Conservation (phyloP, 2,113 vertebrate genomes). For the Cyprinus carpio region DNA sequence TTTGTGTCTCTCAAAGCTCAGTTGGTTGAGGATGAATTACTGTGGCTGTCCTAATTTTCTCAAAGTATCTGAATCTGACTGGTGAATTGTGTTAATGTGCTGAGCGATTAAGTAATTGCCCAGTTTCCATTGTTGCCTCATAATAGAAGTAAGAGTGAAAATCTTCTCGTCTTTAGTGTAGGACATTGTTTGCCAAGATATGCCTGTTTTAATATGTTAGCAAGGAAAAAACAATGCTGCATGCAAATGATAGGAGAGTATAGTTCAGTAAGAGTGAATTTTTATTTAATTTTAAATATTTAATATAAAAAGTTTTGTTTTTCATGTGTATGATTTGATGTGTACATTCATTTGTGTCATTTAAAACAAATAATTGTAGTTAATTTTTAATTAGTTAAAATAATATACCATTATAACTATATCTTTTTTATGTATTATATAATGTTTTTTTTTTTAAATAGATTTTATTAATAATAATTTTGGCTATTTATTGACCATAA, state of each 20-base stretch:
- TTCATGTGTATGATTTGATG: not conserved
- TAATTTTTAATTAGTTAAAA: no score
- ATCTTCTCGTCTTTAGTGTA: not conserved
- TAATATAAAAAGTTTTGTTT: not conserved
- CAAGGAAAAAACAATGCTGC: not conserved
- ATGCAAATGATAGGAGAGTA: not conserved
- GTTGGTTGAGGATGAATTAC: slow-evolving; percentile 30
- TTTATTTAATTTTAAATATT: no score
- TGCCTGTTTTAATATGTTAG: not conserved
- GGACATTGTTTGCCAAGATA: not conserved
- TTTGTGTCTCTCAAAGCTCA: slow-evolving; percentile 8
- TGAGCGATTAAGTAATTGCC: slow-evolving; percentile 45
- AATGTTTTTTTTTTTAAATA: no score
- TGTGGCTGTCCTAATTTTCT: slow-evolving; percentile 47
- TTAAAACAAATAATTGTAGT: no score
- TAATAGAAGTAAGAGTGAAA: slow-evolving; percentile 13
- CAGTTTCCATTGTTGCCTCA: slow-evolving; percentile 42
- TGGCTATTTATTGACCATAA: no score
- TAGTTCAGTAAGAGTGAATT: not conserved
- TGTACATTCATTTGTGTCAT: not conserved
- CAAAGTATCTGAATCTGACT: slow-evolving; percentile 34
- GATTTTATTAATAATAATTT: no score
- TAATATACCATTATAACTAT: no score
- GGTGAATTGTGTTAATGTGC: slow-evolving; percentile 37
- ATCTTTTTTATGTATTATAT: no score